Evolutionary conservation across 2,888 invertebrate species (phyloP).

Genomic region (Acrocera orbiculus): DNA sequence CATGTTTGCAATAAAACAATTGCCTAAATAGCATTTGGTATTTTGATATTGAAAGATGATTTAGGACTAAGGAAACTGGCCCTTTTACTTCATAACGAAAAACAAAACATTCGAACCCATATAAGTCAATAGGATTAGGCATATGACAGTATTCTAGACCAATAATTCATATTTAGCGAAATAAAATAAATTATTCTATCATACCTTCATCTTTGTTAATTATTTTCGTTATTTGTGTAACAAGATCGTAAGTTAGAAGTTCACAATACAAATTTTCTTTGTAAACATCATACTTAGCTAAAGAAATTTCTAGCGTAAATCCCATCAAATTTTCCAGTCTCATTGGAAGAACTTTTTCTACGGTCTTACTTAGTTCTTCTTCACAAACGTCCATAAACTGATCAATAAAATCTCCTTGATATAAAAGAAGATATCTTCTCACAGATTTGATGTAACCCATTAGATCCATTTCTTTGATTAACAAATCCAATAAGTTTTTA

Average conservation of each 20-base stretch:
- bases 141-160: slow-evolving; percentile 47
- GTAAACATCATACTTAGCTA: slow-evolving; percentile 80
- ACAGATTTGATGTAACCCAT: slow-evolving; percentile 75
- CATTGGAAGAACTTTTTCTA: slow-evolving; percentile 74
- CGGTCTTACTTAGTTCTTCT: slow-evolving; percentile 75
- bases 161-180: no score
- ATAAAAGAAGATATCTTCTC: slow-evolving; percentile 75
- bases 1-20: slow-evolving; percentile 87
- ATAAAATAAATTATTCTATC: no score
- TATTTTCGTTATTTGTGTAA: slow-evolving; percentile 84
- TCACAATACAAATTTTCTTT: slow-evolving; percentile 87
- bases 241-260: slow-evolving; percentile 71
- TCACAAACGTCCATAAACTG: slow-evolving; percentile 94
- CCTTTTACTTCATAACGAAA: slow-evolving; percentile 89
- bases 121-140: slow-evolving; percentile 46
- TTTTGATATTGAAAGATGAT: slow-evolving; percentile 75
- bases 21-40: slow-evolving; percentile 96
- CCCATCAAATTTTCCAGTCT: slow-evolving; percentile 80
- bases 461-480: slow-evolving; percentile 81
- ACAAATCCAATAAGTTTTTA: slow-evolving; percentile 66
- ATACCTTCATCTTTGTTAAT: slow-evolving; percentile 63
- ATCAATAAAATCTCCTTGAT: slow-evolving; percentile 85
- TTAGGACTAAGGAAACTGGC: slow-evolving; percentile 87
- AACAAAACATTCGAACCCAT: slow-evolving; percentile 83
- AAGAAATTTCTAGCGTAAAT: slow-evolving; percentile 71